phyloP scores from a whole-genome alignment of 2,888 invertebrate species.

The Orthonychiurus folsomi region DNA sequence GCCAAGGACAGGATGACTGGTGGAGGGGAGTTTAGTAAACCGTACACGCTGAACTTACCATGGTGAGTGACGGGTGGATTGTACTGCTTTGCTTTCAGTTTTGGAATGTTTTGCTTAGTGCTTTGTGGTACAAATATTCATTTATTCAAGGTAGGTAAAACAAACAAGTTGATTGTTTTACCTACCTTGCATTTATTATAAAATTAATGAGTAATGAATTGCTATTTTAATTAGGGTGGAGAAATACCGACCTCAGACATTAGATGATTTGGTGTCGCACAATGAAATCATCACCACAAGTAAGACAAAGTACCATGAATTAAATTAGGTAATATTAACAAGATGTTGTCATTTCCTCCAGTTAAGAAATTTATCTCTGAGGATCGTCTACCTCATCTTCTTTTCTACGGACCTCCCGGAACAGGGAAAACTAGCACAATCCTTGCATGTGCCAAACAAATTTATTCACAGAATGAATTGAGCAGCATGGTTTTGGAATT shows the following conservation, averaged over 20 bases:
- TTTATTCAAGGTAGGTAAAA: no score
- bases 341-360: conserved; percentile 45
- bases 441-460: conserved; percentile 81
- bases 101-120: no score
- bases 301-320: no score
- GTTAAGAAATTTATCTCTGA: conserved; percentile 62
- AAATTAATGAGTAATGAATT: no score
- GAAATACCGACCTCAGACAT: conserved; percentile 85
- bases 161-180: no score
- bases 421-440: conserved; percentile 92
- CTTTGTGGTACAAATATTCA: no score
- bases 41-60: no score
- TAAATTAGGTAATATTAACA: conserved; percentile 17
- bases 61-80: no score
- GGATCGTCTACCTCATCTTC: conserved; percentile 75
- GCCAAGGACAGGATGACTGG: no score
- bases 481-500: conserved; percentile 71
- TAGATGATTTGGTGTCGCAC: conserved; percentile 92
- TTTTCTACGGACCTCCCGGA: conserved; percentile 97
- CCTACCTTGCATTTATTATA: no score
- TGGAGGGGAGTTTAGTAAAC: no score
- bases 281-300: conserved; percentile 93
- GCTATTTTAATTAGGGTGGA: conserved; percentile 75
- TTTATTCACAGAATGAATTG: conserved; percentile 69
- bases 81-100: no score